Conservation (phyloP, 2,113 vertebrate genomes). For the Cyprinus carpio region DNA sequence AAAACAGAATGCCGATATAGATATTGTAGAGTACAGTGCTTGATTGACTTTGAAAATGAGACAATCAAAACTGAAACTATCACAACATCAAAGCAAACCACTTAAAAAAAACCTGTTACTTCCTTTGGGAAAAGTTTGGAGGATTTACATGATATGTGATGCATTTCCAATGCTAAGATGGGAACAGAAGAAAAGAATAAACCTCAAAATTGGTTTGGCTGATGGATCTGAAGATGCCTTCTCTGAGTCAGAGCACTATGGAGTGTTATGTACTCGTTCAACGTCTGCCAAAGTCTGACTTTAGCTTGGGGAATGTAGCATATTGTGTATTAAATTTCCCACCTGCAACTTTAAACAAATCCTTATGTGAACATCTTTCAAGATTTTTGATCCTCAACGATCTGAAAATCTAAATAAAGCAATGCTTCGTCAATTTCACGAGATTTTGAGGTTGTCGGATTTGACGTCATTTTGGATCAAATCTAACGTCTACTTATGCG, state of each 20-base stretch:
- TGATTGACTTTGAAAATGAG: background rate
- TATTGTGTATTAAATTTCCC: background rate
- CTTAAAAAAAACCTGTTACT: background rate
- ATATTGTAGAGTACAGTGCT: background rate
- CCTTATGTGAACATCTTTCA: conserved; percentile 17
- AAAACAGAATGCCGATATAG: background rate
- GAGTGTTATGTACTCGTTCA: background rate
- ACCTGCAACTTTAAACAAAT: conserved; percentile 27
- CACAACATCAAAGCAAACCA: background rate
- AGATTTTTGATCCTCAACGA: background rate
- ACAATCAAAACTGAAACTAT: background rate
- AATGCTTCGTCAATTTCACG: background rate
- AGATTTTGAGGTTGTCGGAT: background rate
- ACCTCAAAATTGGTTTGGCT: conserved; percentile 11
- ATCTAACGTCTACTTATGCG: no score
- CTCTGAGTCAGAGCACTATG: conserved; percentile 6
- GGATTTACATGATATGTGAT: background rate
- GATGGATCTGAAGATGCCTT: conserved; percentile 18
- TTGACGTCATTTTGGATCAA: no score
- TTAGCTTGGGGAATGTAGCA: background rate
- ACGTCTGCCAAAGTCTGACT: background rate
- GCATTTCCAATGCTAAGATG: background rate
- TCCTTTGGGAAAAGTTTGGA: background rate
- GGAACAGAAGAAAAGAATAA: conserved; percentile 2
- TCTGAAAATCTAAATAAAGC: background rate